These are phyloP conservation scores for Syrphus vitripennis DNA, from an alignment of 2,888 invertebrate genomes.

Conservation along the genomic window DNA sequence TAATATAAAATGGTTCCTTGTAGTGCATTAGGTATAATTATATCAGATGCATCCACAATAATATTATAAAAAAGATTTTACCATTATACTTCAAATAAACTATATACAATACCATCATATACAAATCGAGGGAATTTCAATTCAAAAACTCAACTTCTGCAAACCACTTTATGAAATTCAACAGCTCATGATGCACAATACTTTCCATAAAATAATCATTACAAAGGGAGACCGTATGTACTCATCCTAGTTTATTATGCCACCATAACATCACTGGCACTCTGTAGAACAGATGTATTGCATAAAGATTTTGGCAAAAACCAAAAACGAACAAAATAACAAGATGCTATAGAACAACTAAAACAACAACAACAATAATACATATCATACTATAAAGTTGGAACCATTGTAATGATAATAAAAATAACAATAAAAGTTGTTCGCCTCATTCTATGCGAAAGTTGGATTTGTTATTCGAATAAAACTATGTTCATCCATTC, in stretches of 20 bases:
- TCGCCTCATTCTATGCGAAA: conserved; percentile 48
- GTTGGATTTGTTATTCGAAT: conserved; percentile 56
- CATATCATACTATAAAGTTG: conserved; percentile 49
- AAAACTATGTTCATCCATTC: conserved; percentile 38
- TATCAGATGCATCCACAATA: neutral
- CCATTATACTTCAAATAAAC: too few species aligned
- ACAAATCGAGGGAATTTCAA: conserved; percentile 3
- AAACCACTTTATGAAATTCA: conserved; percentile 37
- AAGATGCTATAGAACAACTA: neutral
- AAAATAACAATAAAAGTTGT: conserved; percentile 68
- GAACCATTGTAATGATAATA: conserved; percentile 61
- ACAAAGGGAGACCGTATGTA: neutral
- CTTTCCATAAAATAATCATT: conserved; percentile 37
- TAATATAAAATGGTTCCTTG: neutral
- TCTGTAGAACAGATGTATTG: conserved; percentile 1
- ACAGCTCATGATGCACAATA: conserved; percentile 30
- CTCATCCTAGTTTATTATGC: conserved; percentile 12
- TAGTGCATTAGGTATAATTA: neutral
- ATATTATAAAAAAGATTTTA: neutral
- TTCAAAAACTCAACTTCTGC: neutral
- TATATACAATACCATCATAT: too few species aligned
- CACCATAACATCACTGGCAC: neutral
- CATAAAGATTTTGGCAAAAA: conserved; percentile 7
- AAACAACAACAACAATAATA: neutral
- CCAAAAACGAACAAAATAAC: neutral